A percentile compares a stretch with the other conserved stretches of the same genome.
These are phyloP conservation scores for Borostomias antarcticus DNA, from an alignment of 2,797 vertebrate species.

Conservation along the genomic window DNA sequence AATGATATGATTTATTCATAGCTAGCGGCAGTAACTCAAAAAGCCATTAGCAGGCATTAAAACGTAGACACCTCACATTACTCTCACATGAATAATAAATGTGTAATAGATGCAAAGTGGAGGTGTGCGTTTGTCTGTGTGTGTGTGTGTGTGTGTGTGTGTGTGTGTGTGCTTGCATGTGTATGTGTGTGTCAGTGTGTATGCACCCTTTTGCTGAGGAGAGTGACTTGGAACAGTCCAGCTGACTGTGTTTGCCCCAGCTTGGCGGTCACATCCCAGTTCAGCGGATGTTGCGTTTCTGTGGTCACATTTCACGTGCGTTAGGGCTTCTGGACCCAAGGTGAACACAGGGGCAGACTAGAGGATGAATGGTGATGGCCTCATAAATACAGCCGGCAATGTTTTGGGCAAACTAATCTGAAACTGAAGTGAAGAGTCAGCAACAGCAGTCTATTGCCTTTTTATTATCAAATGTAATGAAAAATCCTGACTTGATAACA, in stretches of 20 bases:
- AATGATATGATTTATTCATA: constrained; percentile 74
- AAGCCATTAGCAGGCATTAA: constrained; percentile 76
- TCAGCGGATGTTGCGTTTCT: neutral
- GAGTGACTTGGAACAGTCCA: constrained; percentile 1
- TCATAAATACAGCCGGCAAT: neutral
- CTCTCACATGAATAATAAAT: constrained; percentile 73
- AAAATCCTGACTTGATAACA: no score
- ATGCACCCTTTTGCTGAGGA: neutral
- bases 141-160: neutral
- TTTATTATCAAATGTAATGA: no score
- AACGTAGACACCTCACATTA: constrained; percentile 75
- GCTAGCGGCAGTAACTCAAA: constrained; percentile 67
- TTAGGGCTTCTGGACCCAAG: constrained; percentile 2
- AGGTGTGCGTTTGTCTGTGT: neutral
- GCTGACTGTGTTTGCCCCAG: constrained; percentile 2
- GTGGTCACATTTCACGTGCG: constrained; percentile 13
- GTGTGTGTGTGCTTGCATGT: neutral
- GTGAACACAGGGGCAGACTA: neutral
- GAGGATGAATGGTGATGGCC: neutral
- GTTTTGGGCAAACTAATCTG: no score
- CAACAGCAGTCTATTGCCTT: no score
- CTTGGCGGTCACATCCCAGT: neutral
- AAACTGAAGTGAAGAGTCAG: no score
- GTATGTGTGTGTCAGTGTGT: constrained; percentile 4
- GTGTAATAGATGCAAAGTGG: constrained; percentile 47